Base-by-base conservation (phyloP, 1,140 invertebrate genomes). In the Danaus melanippus region DNA sequence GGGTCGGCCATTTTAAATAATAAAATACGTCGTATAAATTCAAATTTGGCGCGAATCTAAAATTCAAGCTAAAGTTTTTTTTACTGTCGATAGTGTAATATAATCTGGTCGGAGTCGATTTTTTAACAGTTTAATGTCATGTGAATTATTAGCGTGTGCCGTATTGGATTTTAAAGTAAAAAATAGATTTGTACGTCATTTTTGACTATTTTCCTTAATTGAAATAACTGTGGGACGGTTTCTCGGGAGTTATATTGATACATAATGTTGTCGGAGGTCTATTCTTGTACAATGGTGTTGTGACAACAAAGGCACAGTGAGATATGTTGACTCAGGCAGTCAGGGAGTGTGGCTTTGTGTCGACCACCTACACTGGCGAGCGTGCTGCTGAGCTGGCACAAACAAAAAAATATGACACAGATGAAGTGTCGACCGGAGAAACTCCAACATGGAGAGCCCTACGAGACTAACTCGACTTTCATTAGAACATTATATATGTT, bases 291-390 rank as follows among this genome's bases (percentile, higher is more conserved):
- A 76, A 74, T 74, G 53, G 67, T 67, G 60, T 56, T 63, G 59
- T 53, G 67, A 66, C 67, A 74, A 74, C 67, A 75, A 75, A 71
- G 56, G 70, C 69, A 57, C 70, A 72, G 69, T 63, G 63, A 69
- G 67, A 64, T 61, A 64, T 76, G 73, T 76, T 76, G 64, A 74
- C 73, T 73, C 67, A 67, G 65, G 64, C 48, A 65, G 58, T 53
- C 44, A 57, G 59, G 55, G 56, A 56, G 57, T 44, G 51, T 54
- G 51, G 50, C 63, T 57, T 64, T 62, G 66, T 48, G 55, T 57
- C 21, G 72, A 69, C 72, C 70, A 73, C 72, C 65, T 70, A 71
- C 65, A 58, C 60, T 47, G 64, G 58, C 54, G 62, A 45, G 62
- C 55, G 62, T 58, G 62, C 58, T 58, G 50, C 41, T 32, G 21